These are phyloP conservation scores for Holothuria scabra DNA, from an alignment of 53 echinoderm and acorn worm species.

Conservation along the genomic window DNA sequence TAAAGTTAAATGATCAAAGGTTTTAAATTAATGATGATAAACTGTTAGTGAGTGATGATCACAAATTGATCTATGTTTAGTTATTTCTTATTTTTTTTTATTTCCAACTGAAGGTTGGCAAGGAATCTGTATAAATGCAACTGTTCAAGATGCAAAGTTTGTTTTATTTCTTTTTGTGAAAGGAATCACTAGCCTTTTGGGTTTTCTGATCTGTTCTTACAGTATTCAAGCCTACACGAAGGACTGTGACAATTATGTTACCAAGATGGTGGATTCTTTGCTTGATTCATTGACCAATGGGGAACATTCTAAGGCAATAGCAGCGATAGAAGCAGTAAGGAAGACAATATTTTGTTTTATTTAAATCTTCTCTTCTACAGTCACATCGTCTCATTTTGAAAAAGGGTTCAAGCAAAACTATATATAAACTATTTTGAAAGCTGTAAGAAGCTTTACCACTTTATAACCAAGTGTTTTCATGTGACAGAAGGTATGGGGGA, in stretches of 20 bases:
- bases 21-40: too few species aligned
- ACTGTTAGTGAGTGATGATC: neutral
- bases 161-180: too few species aligned
- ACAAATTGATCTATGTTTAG: neutral
- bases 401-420: too few species aligned
- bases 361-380: neutral
- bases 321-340: conserved; percentile 61
- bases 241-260: conserved; percentile 84
- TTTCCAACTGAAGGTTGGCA: too few species aligned
- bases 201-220: neutral
- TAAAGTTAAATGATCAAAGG: too few species aligned
- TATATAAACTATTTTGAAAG: too few species aligned
- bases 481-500: too few species aligned
- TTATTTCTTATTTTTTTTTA: neutral
- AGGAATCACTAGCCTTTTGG: neutral
- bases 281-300: conserved; percentile 85
- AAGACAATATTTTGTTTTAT: neutral
- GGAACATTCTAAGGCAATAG: conserved; percentile 85
- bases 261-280: conserved; percentile 84
- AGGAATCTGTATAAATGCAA: too few species aligned
- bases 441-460: too few species aligned
- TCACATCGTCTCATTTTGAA: too few species aligned
- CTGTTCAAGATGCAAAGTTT: too few species aligned
- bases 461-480: too few species aligned
- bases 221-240: conserved; percentile 91